Percentiles rank a stretch among this genome's conserved stretches.
Evolutionary conservation across 1,140 invertebrate genomes (phyloP).

Genomic region (Zaprionus capensis): DNA sequence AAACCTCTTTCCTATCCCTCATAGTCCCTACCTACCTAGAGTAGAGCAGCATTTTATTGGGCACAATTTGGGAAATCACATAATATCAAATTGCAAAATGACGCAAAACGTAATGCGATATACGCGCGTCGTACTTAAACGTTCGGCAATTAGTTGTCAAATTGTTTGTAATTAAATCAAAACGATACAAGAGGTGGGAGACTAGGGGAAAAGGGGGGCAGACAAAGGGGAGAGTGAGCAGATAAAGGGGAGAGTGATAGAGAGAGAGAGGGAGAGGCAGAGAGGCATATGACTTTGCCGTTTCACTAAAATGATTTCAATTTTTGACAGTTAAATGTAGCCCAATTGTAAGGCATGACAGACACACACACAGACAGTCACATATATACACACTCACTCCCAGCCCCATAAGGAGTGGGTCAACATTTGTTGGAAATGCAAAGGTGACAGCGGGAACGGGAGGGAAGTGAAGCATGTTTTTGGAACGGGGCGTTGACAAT

Average conservation of each 20-base stretch:
- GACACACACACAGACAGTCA: constrained; percentile 14
- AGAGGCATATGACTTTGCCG: constrained; percentile 56
- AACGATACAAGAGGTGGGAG: constrained; percentile 68
- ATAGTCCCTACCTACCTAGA: constrained; percentile 13
- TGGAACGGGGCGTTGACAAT: constrained; percentile 74
- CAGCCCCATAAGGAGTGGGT: constrained; percentile 39
- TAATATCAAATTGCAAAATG: constrained; percentile 77
- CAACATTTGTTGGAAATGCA: constrained; percentile 45
- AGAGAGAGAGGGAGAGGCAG: background rate
- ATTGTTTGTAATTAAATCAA: constrained; percentile 83
- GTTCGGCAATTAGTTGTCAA: constrained; percentile 82
- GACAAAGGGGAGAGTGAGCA: background rate
- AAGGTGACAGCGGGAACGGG: background rate
- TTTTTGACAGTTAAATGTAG: constrained; percentile 71
- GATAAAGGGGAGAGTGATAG: background rate
- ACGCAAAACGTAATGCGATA: constrained; percentile 80
- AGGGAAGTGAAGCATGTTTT: background rate
- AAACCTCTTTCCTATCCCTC: background rate
- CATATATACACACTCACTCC: background rate
- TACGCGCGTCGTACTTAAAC: constrained; percentile 69
- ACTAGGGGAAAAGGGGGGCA: too few species aligned
- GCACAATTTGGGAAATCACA: constrained; percentile 67
- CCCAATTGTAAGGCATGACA: constrained; percentile 72
- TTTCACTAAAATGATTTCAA: constrained; percentile 75
- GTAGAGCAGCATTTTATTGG: constrained; percentile 52